These are phyloP conservation scores for Pogonocichla stellata DNA, from an alignment of 2,113 vertebrate species.

Conservation along the genomic window DNA sequence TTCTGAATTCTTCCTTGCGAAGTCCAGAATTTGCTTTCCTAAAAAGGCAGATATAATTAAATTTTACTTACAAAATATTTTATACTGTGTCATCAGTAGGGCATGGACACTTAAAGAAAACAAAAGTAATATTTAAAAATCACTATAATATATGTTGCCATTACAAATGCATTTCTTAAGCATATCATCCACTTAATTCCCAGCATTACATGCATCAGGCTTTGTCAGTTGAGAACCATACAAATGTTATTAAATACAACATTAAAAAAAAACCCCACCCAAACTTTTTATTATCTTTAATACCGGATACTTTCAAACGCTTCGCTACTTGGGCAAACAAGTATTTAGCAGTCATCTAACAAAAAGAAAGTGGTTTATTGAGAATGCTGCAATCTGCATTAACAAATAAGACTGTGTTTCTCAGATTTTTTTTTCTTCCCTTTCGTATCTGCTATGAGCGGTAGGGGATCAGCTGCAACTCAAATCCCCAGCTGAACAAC, in stretches of 20 bases:
- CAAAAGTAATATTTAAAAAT: background rate
- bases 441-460: conserved; percentile 75
- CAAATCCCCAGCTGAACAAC: conserved; percentile 87
- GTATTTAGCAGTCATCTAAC: conserved; percentile 70
- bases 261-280: background rate
- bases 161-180: background rate
- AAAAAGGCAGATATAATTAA: background rate
- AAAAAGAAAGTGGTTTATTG: conserved; percentile 71
- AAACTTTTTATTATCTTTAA: conserved; percentile 56
- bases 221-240: conserved; percentile 11
- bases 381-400: conserved; percentile 80
- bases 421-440: conserved; percentile 64
- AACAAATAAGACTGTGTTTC: conserved; percentile 75
- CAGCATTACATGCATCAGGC: background rate
- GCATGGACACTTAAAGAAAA: background rate
- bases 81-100: background rate
- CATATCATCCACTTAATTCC: background rate
- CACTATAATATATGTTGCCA: background rate
- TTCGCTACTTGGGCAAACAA: conserved; percentile 66
- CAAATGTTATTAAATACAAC: conserved; percentile 8
- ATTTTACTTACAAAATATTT: conserved; percentile 12
- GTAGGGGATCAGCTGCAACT: conserved; percentile 84
- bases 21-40: background rate
- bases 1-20: background rate
- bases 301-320: conserved; percentile 56